Evolutionary conservation across 2,888 invertebrate species (phyloP).

Genomic region (Cheilosia impressa): DNA sequence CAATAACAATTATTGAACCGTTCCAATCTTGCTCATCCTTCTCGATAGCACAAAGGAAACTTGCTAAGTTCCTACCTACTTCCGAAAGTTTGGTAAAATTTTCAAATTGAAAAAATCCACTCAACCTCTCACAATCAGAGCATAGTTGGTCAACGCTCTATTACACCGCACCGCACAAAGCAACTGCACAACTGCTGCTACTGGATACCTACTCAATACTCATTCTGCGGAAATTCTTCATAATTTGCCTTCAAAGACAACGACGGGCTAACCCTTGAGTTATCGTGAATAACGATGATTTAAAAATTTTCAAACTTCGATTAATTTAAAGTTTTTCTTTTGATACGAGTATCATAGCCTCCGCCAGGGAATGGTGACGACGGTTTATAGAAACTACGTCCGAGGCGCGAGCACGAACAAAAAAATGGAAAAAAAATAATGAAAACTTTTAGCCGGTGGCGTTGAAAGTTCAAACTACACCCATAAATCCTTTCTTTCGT

Average conservation of each 20-base stretch:
- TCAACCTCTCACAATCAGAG: constrained; percentile 48
- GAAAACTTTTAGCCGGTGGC: constrained; percentile 60
- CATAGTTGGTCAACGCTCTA: neutral
- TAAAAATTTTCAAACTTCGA: constrained; percentile 55
- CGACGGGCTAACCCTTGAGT: constrained; percentile 66
- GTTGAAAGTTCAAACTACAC: constrained; percentile 62
- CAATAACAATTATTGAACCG: neutral
- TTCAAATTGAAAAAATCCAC: constrained; percentile 40
- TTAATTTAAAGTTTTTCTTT: constrained; percentile 65
- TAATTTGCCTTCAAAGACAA: constrained; percentile 67
- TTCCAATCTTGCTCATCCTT: neutral
- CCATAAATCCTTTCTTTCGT: constrained; percentile 57
- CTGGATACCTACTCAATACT: neutral
- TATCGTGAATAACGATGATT: constrained; percentile 60
- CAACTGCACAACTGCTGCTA: neutral
- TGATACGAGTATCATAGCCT: constrained; percentile 18
- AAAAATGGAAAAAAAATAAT: constrained; percentile 9
- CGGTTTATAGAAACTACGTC: neutral
- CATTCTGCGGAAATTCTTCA: constrained; percentile 4
- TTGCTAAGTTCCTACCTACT: constrained; percentile 9
- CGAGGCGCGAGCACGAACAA: neutral
- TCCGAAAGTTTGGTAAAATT: constrained; percentile 12
- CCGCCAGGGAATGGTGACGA: neutral
- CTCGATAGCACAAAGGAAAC: neutral
- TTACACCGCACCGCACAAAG: neutral